A percentile compares a stretch with the other conserved stretches of the same genome.
Conservation (phyloP, 2,113 vertebrate species). For the Saguinus midas region DNA sequence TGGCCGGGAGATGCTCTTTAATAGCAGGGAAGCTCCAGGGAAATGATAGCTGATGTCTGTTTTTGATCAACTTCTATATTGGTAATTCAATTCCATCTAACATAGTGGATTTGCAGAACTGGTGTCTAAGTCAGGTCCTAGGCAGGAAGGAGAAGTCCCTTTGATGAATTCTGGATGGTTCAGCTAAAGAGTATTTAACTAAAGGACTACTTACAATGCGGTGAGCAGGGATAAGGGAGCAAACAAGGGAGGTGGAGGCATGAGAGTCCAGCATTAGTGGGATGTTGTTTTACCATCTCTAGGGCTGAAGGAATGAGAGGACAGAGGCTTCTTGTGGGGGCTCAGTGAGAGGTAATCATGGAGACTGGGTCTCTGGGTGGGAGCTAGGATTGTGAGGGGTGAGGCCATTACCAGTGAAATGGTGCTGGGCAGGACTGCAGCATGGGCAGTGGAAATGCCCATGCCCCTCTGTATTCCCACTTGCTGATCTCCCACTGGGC, state of each 20-base stretch:
- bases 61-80: background rate
- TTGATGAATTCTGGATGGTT: background rate
- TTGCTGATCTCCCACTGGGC: background rate
- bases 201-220: background rate
- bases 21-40: background rate
- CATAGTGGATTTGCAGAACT: background rate
- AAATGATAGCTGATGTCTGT: background rate
- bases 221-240: background rate
- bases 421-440: background rate
- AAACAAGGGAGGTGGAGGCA: too few species aligned
- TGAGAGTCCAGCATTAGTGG: background rate
- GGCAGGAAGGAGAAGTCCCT: background rate
- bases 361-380: background rate
- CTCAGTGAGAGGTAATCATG: background rate
- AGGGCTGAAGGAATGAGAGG: background rate
- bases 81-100: background rate
- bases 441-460: rapidly evolving
- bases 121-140: background rate
- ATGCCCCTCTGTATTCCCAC: background rate
- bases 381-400: background rate
- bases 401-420: background rate
- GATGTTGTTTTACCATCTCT: background rate
- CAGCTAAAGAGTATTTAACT: background rate
- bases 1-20: background rate
- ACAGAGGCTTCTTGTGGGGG: background rate